Conservation (phyloP, 2,888 invertebrate genomes). For the Limenitis arthemis region DNA sequence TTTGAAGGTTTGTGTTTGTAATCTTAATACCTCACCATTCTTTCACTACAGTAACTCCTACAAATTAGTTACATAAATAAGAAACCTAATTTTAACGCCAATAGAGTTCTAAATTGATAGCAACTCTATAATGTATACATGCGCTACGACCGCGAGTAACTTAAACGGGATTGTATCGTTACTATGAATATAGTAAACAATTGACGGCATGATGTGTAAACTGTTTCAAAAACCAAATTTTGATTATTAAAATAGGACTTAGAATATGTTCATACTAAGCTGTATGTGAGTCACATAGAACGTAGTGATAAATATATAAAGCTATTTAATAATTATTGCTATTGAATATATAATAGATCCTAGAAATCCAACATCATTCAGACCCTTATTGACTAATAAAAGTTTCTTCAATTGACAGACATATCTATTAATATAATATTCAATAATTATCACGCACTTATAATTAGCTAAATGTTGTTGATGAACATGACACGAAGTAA, state of each 20-base stretch:
- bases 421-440: neutral
- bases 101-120: slow-evolving; percentile 33
- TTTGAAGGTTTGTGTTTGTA: too few species aligned
- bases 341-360: neutral
- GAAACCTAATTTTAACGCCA: slow-evolving; percentile 32
- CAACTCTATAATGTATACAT: slow-evolving; percentile 37
- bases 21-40: too few species aligned
- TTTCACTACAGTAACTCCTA: slow-evolving; percentile 49
- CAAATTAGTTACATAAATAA: slow-evolving; percentile 35
- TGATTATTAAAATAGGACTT: slow-evolving; percentile 17
- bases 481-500: slow-evolving; percentile 52
- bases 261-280: neutral
- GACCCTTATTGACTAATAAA: neutral
- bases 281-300: neutral
- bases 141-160: slow-evolving; percentile 46
- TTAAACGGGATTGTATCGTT: slow-evolving; percentile 53
- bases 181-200: slow-evolving; percentile 55
- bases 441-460: slow-evolving; percentile 37
- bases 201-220: slow-evolving; percentile 51
- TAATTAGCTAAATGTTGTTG: slow-evolving; percentile 46
- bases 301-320: neutral
- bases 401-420: neutral
- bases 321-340: neutral
- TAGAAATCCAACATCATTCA: neutral
- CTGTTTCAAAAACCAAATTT: slow-evolving; percentile 42